A percentile compares a stretch with the other conserved stretches of the same genome.
These are phyloP conservation scores for Branchinecta lindahli DNA, from an alignment of 1,140 invertebrate genomes.

Conservation along the genomic window DNA sequence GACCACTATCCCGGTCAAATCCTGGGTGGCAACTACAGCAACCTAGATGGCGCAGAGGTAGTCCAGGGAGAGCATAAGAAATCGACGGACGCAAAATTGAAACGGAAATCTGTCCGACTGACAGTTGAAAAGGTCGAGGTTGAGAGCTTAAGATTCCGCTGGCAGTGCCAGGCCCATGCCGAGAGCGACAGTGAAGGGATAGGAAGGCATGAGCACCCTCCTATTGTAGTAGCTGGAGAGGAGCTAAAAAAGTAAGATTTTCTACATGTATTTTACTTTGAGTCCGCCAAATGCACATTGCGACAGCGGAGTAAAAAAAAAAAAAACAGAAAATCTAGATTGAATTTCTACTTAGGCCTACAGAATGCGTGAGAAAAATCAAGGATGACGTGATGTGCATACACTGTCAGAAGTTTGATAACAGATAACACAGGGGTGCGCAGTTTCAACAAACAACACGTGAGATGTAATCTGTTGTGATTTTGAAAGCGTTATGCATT, in stretches of 20 bases:
- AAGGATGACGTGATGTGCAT: too few species aligned
- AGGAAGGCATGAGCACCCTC: background rate
- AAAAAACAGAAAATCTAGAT: too few species aligned
- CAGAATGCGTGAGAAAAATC: too few species aligned
- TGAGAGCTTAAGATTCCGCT: background rate
- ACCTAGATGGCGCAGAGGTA: background rate
- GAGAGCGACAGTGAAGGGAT: background rate
- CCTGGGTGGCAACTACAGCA: background rate
- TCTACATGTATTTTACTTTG: background rate
- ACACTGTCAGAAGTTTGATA: too few species aligned
- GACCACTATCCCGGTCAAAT: background rate
- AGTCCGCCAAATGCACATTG: too few species aligned
- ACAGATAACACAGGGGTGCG: too few species aligned
- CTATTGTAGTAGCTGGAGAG: background rate
- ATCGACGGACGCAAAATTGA: background rate
- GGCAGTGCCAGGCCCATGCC: background rate
- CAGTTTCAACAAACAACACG: background rate
- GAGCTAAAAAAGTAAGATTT: slow-evolving; percentile 4
- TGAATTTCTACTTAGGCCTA: too few species aligned
- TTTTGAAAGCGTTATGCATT: too few species aligned
- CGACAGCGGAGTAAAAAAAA: too few species aligned
- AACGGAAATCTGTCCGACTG: background rate
- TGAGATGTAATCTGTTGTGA: too few species aligned
- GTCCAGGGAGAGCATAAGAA: background rate
- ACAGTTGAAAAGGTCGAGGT: background rate